Evolutionary conservation across 2,888 invertebrate species (phyloP), one percentile per base, ranked within the genome.

Genomic region (Eurytoma californica): DNA sequence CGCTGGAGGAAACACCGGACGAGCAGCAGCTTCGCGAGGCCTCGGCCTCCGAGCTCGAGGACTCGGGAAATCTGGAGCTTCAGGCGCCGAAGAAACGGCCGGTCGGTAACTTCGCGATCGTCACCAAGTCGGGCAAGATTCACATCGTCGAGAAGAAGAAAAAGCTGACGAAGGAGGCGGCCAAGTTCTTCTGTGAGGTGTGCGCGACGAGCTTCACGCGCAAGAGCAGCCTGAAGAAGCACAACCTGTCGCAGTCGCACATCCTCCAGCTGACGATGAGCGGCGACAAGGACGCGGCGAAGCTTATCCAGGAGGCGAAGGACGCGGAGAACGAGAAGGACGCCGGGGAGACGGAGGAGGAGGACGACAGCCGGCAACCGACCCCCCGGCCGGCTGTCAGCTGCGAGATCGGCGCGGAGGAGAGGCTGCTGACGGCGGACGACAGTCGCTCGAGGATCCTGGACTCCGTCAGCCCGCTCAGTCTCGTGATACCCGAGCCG

Each of bases 201-300:
- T 90, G 90, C 68, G 81, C 88, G 0, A 89, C 89, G 0, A 89
- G 89, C 69, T 90, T 90, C 68, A 90, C 90, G 0, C 85, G 90
- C 3, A 89, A 88, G 55, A 89, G 89, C 55, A 89, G 89, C 0
- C 72, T 90, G 66, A 90, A 90, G 51, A 90, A 90, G 60, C 90
- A 90, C 76, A 89, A 88, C 76, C 83, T 83, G n/a, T 90, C 90
- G 4, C 90, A 90, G 70, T 90, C 89, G 0, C 90, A 90, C 81
- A 72, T 88, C 14, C 20, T 86, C 3, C 89, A 90, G 20, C 39
- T 58, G 16, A 79, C 57, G 47, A 67, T 75, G 30, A 49, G 55
- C 20, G 66, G 30, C 49, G 72, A 80, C 2, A 79, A 77, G 51
- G 63, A 68, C 14, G 20, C 24, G 24, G 58, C 61, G 1, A 76